Conservation (phyloP, 2,888 invertebrate species). For the Apoderus coryli region DNA sequence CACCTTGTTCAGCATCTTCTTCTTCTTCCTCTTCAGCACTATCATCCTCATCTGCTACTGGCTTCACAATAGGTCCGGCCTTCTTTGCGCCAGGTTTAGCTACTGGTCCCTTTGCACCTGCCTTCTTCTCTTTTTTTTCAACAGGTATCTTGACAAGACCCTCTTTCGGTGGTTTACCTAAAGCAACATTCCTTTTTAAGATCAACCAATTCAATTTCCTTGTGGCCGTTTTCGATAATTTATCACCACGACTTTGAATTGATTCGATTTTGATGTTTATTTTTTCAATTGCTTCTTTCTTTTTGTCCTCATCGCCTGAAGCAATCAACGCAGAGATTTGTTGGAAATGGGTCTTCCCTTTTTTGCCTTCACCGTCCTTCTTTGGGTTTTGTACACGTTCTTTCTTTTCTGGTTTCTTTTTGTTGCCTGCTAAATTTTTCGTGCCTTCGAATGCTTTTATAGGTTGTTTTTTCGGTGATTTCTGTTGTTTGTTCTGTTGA, state of each 20-base stretch:
- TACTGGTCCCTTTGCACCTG: slow-evolving; percentile 4
- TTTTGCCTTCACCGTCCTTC: no score
- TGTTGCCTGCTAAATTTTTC: no score
- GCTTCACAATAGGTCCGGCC: neutral
- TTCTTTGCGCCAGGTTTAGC: slow-evolving; percentile 11
- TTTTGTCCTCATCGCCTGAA: no score
- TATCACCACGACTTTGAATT: slow-evolving; percentile 11
- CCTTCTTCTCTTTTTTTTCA: slow-evolving; percentile 8
- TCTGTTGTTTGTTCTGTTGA: no score
- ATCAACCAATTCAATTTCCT: slow-evolving; percentile 19
- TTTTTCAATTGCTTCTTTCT: slow-evolving; percentile 10
- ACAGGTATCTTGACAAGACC: slow-evolving; percentile 5
- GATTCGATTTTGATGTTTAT: slow-evolving; percentile 16
- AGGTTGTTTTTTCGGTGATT: slow-evolving; percentile 8
- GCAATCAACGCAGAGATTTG: no score
- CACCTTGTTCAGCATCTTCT: slow-evolving; percentile 11
- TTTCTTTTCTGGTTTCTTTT: slow-evolving; percentile 10
- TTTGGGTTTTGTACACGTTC: slow-evolving; percentile 2
- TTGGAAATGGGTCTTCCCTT: no score
- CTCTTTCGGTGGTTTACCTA: slow-evolving; percentile 11
- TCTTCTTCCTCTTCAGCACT: slow-evolving; percentile 12
- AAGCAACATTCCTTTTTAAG: slow-evolving; percentile 13
- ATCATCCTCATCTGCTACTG: slow-evolving; percentile 11
- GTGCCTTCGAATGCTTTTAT: no score
- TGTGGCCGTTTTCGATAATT: slow-evolving; percentile 19